Evolutionary conservation across 2,113 vertebrate genomes (phyloP), one percentile per base, ranked within the genome.

Genomic region (Cacatua alba): DNA sequence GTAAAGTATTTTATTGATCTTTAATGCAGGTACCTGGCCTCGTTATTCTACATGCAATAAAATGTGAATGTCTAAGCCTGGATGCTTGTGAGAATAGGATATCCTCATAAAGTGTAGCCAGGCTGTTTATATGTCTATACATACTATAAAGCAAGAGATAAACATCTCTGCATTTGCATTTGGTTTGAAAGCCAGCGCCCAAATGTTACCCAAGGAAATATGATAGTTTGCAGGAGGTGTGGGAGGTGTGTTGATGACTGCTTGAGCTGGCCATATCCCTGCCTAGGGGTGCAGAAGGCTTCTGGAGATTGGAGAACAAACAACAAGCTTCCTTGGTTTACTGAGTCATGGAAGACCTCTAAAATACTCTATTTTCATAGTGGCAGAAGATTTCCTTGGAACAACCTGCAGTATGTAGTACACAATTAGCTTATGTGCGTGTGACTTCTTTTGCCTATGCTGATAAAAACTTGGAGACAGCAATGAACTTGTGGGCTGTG

Each of bases 141-240:
- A 48, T 92, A 72, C 88, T 76, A 62, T 87, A 96, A 94, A 95
- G 81, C 83, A 87, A 46, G 92, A 93, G 83, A 97, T 62, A 94
- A 96, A 96, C 65, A 71, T 62, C 86, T 59, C 86, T 92, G 77
- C 25, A 79, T 97, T 96, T 97, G 81, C 86, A 92, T 94, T 96
- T 89, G 39, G 37, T 51, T 87, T 49, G 92, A 84, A 85, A 90
- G 41, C 33, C n/a, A 2, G 55, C 84, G 83, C 28, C 88, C 86
- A 87, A 95, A 82, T 57, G 52, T 76, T 79, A 82, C 86, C 92
- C 52, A 33, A 93, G 80, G 94, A 96, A 80, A 91, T 25, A 72
- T 44, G 80, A 76, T 82, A 14, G 69, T 28, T 71, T 92, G 55
- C 63, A 75, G 82, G 75, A 88, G 59, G 41, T 67, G 92, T 77